Evolutionary conservation across 2,888 invertebrate species (phyloP), one percentile per base, ranked within the genome.

Genomic region (Sthenelais limicola): DNA sequence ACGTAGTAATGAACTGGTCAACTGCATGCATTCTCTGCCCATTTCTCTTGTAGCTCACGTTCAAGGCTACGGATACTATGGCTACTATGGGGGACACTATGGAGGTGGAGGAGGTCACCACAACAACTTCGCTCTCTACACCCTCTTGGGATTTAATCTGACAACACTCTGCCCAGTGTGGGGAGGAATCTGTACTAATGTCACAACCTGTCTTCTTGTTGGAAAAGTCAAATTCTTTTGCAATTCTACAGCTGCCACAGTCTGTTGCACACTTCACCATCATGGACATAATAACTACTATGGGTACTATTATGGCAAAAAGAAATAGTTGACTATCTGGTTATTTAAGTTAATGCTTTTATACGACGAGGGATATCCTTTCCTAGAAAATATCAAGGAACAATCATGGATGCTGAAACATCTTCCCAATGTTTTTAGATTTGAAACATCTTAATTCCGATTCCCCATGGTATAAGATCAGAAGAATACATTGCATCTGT

Each of bases 151-250:
- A 18, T 18, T 62, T 18, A 62, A 62, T n/a, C 38, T 62, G 12
- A 62, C 62, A 4, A n/a, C 62, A 15, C 38, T 62, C 9, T 62
- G 62, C 24, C 62, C 62, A 7, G 38, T 62, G 4, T 62, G 62
- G 62, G 62, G 62, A n/a, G 62, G 62, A 9, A 28, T 62, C 3
- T 62, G 62, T 24, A 24, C 62, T 26, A 62, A 62, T 28, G 4
- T 62, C 21, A 62, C 62, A 24, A 62, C 62, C 1, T 62, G 62
- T 43, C 38, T 62, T 21, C 38, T 62, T 5, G 62, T 62, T 12
- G 62, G 62, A 1, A 62, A 62, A 26, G 62, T 43, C 62, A 62
- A 62, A 26, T 62, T 62, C 62, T 62, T 38, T 43, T 62, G 62
- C 43, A 43, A 62, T n/a, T 21, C 38, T 9, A 62, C 38, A 9